Base-by-base conservation (phyloP, 23 tunicate genomes). In the Styela plicata region DNA sequence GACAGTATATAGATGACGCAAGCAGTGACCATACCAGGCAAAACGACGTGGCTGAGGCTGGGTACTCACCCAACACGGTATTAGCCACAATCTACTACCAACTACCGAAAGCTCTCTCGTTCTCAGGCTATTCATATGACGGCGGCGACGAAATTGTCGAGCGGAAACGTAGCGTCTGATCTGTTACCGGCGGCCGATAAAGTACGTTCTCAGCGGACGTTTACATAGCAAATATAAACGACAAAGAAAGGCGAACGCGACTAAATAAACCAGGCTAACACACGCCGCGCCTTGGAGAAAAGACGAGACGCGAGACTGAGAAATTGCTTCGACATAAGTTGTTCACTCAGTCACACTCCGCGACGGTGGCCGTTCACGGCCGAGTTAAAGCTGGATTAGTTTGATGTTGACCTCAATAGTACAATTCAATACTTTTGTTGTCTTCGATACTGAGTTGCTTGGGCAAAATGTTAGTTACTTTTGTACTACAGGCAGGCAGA, bases 141-240 rank as follows among this genome's bases (percentile, higher is more conserved):
- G 71, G 71, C 31, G 31, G 31, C 71, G 71, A 67, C 30, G 31
- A 22, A 27, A 24, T 1, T 25, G 31, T 0, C n/a, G 31, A 67
- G 22, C 71, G 71, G 71, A 67, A 67, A 67, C 31, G 71, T 25
- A 67, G 23, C 71, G 71, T 67, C 71, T 67, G 71, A 67, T 67
- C 71, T 67, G 71, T 67, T 27, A 67, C 71, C 31, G 71, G 31
- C 71, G 31, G 71, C 13, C 31, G 71, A 67, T 29, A 29, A 67
- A 67, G 31, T 67, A 67, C 30, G 57, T 29, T 67, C 71, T 67
- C 71, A 25, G 22, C 31, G 71, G 71, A 67, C 71, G 71, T 67
- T 67, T 67, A 25, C 71, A 25, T 67, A 18, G 30, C 30, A 25
- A 27, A 29, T 25, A 67, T 29, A 1, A 67, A 29, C 31, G 30